phyloP scores from a whole-genome alignment of 2,797 vertebrate genomes.

The Galaxias olidus region DNA sequence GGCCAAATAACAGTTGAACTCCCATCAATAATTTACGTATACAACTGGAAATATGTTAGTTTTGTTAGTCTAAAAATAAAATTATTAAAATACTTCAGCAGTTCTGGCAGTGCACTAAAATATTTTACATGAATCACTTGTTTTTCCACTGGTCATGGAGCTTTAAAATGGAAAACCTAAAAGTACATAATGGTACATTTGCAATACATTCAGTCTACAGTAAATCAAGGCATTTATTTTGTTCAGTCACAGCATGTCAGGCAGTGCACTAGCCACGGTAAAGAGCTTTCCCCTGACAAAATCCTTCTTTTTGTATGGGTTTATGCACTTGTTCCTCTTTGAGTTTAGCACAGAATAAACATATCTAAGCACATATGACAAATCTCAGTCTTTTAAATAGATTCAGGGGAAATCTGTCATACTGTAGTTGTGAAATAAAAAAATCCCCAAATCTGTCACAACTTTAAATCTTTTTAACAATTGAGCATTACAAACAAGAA shows the following conservation, averaged over 20 bases:
- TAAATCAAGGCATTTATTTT: conserved; percentile 59
- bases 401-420: conserved; percentile 29
- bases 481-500: conserved; percentile 61
- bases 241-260: conserved; percentile 31
- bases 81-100: background rate
- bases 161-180: no score
- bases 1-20: background rate
- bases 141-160: no score
- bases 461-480: conserved; percentile 62
- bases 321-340: conserved; percentile 15
- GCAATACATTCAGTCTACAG: conserved; percentile 69
- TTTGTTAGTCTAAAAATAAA: no score
- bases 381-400: conserved; percentile 52
- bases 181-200: background rate
- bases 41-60: conserved; percentile 50
- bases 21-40: conserved; percentile 40
- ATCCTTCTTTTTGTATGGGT: conserved; percentile 15
- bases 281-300: conserved; percentile 41
- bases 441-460: conserved; percentile 39
- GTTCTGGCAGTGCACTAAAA: conserved; percentile 31
- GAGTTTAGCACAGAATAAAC: conserved; percentile 27
- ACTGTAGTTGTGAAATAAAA: conserved; percentile 41
- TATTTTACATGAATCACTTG: conserved; percentile 3
- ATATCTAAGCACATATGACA: conserved; percentile 56
- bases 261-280: conserved; percentile 39